phyloP scores from a whole-genome alignment of 2,797 vertebrate species.

The Etheostoma nigrum region DNA sequence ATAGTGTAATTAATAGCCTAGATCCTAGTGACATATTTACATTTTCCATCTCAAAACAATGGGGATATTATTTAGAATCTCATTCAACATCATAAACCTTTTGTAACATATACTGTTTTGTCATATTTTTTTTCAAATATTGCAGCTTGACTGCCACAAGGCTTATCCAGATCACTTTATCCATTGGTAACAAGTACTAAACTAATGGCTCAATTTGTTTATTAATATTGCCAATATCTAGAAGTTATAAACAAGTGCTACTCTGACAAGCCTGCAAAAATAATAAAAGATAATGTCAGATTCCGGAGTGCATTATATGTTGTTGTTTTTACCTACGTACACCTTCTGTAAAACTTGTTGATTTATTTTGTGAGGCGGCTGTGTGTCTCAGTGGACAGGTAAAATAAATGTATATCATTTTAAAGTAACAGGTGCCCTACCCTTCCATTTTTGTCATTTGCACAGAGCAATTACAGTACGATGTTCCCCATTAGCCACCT shows the following conservation, averaged over 20 bases:
- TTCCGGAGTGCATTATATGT: neutral
- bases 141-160: neutral
- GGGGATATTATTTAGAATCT: neutral
- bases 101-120: neutral
- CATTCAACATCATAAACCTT: neutral
- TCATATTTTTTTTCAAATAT: neutral
- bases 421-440: constrained; percentile 43
- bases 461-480: constrained; percentile 68
- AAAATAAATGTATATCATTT: constrained; percentile 62
- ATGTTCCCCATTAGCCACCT: constrained; percentile 73
- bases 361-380: constrained; percentile 33
- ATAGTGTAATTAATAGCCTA: neutral
- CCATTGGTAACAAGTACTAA: too few relatives aligned
- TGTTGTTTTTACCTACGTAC: neutral
- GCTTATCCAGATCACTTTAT: neutral
- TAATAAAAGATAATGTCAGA: neutral
- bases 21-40: neutral
- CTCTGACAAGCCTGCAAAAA: neutral
- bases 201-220: neutral
- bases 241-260: neutral
- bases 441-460: constrained; percentile 65
- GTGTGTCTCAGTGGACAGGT: constrained; percentile 13
- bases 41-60: neutral
- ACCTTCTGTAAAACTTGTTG: constrained; percentile 18
- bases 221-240: neutral